Percentiles rank a stretch among this genome's conserved stretches.
These are phyloP conservation scores for Bufo bufo DNA, from an alignment of 2,113 vertebrate genomes.

Conservation along the genomic window DNA sequence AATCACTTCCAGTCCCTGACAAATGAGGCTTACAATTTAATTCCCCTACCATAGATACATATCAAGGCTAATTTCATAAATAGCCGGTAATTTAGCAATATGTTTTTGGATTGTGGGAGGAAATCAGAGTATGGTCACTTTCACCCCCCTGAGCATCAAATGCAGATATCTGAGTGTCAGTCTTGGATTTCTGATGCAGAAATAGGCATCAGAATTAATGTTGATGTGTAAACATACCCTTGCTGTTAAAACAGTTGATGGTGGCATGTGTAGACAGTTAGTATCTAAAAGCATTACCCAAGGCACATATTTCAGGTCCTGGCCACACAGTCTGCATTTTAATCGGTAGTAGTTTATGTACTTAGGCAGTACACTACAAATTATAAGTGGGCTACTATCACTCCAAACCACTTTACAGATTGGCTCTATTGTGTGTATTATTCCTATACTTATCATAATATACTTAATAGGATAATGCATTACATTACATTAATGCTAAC, in stretches of 20 bases:
- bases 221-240: background rate
- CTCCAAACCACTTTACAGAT: background rate
- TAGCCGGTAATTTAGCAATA: no score
- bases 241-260: background rate
- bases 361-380: background rate
- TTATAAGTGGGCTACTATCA: background rate
- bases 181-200: no score
- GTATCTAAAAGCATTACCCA: background rate
- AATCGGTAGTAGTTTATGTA: background rate
- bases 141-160: no score
- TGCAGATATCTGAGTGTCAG: no score
- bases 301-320: background rate
- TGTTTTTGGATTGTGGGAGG: no score
- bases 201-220: no score
- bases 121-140: no score
- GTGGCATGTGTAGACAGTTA: background rate
- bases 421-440: background rate
- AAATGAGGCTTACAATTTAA: no score
- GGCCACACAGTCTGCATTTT: background rate
- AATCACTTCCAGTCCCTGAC: no score
- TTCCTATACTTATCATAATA: background rate
- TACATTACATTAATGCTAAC: background rate
- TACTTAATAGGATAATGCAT: conserved; percentile 13
- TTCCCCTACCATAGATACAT: no score
- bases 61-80: no score